Percentiles rank a stretch among this genome's conserved stretches.
Evolutionary conservation across 2,797 vertebrate genomes (phyloP).

Genomic region (Propithecus deckenii): DNA sequence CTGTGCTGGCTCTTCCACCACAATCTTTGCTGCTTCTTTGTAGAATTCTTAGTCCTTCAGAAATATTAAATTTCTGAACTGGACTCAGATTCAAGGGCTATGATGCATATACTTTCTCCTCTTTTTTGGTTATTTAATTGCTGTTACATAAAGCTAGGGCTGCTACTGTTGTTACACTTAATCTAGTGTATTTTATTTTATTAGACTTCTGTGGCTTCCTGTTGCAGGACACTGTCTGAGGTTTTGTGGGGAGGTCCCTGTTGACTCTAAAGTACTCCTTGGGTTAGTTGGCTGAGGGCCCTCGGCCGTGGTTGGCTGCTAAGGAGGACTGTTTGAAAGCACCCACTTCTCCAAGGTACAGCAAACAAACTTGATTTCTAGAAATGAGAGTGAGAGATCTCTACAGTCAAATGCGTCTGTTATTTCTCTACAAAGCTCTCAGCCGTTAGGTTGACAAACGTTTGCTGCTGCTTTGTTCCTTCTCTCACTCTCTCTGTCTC

Average conservation of each 20-base stretch:
- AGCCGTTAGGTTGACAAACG: not conserved
- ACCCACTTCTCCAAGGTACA: not conserved
- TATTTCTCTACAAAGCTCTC: not conserved
- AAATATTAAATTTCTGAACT: not conserved
- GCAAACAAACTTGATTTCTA: constrained; percentile 14
- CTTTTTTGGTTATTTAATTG: not conserved
- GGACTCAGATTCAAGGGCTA: not conserved
- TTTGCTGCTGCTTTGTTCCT: not conserved
- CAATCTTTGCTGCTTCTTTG: not conserved
- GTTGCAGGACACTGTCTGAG: not conserved
- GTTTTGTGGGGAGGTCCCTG: not conserved
- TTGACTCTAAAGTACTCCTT: not conserved
- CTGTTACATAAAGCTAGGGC: not conserved
- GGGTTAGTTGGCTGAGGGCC: not conserved
- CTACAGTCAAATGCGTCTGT: not conserved
- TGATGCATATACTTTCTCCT: not conserved
- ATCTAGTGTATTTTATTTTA: constrained; percentile 36
- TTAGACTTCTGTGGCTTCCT: constrained; percentile 22
- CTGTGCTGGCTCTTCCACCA: not conserved
- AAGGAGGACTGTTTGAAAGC: not conserved
- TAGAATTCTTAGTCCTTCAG: not conserved
- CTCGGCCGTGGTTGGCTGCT: not conserved
- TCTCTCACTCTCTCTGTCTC: not conserved
- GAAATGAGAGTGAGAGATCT: not conserved
- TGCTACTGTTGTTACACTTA: not conserved